A percentile compares a stretch with the other conserved stretches of the same genome.
phyloP scores from a whole-genome alignment of 92 coral and sea anemone genomes.

The Porites rus region DNA sequence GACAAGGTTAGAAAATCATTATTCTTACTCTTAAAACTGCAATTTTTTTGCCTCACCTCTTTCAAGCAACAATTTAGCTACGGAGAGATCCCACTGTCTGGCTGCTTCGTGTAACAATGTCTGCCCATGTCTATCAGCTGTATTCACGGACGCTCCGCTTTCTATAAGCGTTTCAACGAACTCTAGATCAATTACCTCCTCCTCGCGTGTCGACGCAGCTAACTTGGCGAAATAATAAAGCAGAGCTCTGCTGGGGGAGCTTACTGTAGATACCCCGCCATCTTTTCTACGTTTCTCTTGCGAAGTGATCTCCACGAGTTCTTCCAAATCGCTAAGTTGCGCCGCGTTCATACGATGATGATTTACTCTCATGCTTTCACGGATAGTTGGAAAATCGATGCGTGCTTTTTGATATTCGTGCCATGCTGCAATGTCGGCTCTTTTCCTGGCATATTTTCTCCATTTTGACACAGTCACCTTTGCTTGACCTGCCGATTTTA shows the following conservation, averaged over 20 bases:
- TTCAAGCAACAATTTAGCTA: conserved; percentile 83
- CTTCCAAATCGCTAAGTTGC: conserved; percentile 87
- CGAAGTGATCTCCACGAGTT: conserved; percentile 70
- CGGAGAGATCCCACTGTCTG: conserved; percentile 93
- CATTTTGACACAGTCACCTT: conserved; percentile 84
- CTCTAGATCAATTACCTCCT: conserved; percentile 92
- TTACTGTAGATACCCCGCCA: conserved; percentile 47
- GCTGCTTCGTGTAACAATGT: conserved; percentile 93
- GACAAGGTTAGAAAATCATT: too few species aligned
- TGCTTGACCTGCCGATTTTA: conserved; percentile 68
- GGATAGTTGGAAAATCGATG: conserved; percentile 48
- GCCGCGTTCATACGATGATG: conserved; percentile 85
- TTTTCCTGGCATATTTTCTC: conserved; percentile 70
- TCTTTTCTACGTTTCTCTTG: conserved; percentile 52
- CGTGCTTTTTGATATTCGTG: conserved; percentile 57
- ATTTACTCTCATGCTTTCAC: conserved; percentile 54
- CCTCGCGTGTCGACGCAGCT: conserved; percentile 79
- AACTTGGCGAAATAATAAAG: conserved; percentile 91
- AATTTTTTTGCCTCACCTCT: conserved; percentile 70
- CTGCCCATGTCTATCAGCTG: conserved; percentile 96
- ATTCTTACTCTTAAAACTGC: too few species aligned
- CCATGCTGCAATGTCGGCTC: conserved; percentile 43
- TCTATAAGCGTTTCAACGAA: conserved; percentile 87
- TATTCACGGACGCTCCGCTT: conserved; percentile 85
- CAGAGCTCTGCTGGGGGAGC: conserved; percentile 93